These are phyloP conservation scores for Eugnorisma glareosa DNA, from an alignment of 2,888 invertebrate genomes.

Conservation along the genomic window DNA sequence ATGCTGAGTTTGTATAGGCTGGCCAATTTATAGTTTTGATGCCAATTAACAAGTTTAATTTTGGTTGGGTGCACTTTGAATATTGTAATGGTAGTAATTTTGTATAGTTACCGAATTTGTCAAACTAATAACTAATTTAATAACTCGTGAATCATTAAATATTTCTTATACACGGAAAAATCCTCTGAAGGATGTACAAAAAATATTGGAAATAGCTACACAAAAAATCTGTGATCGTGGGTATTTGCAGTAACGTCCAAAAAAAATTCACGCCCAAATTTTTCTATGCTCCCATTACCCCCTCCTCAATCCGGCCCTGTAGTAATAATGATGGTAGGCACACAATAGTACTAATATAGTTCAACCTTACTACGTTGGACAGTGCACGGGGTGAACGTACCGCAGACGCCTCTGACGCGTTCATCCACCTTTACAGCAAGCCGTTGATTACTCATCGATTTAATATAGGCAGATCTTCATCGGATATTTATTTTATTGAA, in stretches of 20 bases:
- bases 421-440: constrained; percentile 69
- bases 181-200: neutral
- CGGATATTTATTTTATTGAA: constrained; percentile 21
- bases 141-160: neutral
- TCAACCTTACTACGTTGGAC: constrained; percentile 70
- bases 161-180: neutral
- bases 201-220: neutral
- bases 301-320: constrained; percentile 44
- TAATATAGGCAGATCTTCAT: constrained; percentile 67
- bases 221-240: neutral
- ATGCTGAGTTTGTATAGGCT: constrained; percentile 38
- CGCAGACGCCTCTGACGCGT: constrained; percentile 62
- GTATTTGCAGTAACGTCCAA: neutral
- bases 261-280: neutral
- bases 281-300: neutral
- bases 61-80: constrained; percentile 16
- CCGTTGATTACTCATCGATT: constrained; percentile 73
- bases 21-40: constrained; percentile 37
- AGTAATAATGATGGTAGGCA: constrained; percentile 57
- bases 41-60: constrained; percentile 38
- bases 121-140: neutral
- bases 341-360: constrained; percentile 72
- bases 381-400: constrained; percentile 75
- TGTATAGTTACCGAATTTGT: neutral
- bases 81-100: constrained; percentile 1